These are phyloP conservation scores for Charina bottae DNA, from an alignment of 2,113 vertebrate species.

Conservation along the genomic window DNA sequence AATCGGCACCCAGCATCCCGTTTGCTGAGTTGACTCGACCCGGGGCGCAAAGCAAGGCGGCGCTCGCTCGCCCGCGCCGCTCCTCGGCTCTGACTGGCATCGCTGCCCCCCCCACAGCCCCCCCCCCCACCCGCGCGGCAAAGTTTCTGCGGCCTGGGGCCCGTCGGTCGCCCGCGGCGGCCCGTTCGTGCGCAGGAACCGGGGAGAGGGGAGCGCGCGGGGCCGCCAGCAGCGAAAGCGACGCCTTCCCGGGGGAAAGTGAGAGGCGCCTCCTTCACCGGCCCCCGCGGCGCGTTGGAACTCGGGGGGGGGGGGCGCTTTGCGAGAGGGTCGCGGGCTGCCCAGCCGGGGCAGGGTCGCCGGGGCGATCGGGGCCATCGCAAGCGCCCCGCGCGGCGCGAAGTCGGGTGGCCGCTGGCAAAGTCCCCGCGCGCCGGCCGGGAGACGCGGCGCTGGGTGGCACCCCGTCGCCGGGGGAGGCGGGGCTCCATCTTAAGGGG, in stretches of 20 bases:
- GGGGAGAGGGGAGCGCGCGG: background rate
- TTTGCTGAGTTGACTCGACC: too few relatives aligned
- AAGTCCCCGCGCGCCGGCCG: background rate
- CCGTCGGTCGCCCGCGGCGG: accelerated
- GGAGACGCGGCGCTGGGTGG: background rate
- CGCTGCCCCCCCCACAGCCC: background rate
- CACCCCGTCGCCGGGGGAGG: background rate
- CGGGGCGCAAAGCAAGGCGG: background rate
- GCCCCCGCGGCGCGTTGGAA: background rate
- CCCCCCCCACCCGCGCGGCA: too few relatives aligned
- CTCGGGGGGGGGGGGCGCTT: background rate
- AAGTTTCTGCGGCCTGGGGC: background rate
- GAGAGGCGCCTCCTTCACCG: background rate
- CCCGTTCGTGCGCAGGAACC: background rate
- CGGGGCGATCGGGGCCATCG: background rate
- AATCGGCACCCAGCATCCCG: background rate
- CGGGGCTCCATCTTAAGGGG: background rate
- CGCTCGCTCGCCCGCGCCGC: background rate
- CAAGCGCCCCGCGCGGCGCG: too few relatives aligned
- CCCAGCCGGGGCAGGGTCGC: background rate
- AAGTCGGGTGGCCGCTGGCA: background rate
- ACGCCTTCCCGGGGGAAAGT: background rate
- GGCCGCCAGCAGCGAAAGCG: background rate
- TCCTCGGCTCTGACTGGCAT: background rate
- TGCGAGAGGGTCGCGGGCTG: background rate